Base-by-base conservation (phyloP, 2,797 vertebrate species). In the Aulostomus chinensis region DNA sequence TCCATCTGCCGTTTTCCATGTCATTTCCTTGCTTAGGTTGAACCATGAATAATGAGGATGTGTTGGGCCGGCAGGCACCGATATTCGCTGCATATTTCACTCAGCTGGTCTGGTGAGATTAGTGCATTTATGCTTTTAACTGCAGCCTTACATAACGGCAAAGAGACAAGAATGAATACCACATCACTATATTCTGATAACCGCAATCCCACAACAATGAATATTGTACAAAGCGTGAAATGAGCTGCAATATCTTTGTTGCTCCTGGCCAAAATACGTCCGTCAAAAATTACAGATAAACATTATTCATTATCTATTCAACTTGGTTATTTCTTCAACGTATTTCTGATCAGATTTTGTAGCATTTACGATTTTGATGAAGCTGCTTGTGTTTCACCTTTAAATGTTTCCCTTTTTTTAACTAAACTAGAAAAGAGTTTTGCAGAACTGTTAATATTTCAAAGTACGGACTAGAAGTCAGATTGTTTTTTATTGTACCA, bases 1-100 rank as follows among this genome's bases (percentile, higher is more conserved):
- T 78, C 80, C 83, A 86, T 85, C 80, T 85, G 84, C 51, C 62
- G 53, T 51, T 73, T 75, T 76, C 64, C 38, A n/a, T 45, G 49
- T 58, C 48, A 74, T 60, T 67, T 79, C 48, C 49, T 54, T 15
- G 55, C 65, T 62, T 38, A 68, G 52, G 34, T 18, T 84, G 75
- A 86, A 76, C 64, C 73, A 51, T 78, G 60, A 82, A 57, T 79
- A 83, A 80, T 77, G 74, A 58, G 70, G 55, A 55, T 53, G 37
- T 15, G 34, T 71, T 18, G 60, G 41, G 40, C 56, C 58, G 12
- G 58, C 32, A 71, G 67, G 51, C 75, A 53, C 35, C 57, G 13
- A 10, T 49, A 60, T 25, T 52, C 48, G 56, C 53, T 47, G 46
- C 43, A 52, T 10, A 49, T 62, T 70, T 58, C 37, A 34, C 54